Evolutionary conservation across 1,140 invertebrate genomes (phyloP).

Genomic region (Adoxophyes honmai): DNA sequence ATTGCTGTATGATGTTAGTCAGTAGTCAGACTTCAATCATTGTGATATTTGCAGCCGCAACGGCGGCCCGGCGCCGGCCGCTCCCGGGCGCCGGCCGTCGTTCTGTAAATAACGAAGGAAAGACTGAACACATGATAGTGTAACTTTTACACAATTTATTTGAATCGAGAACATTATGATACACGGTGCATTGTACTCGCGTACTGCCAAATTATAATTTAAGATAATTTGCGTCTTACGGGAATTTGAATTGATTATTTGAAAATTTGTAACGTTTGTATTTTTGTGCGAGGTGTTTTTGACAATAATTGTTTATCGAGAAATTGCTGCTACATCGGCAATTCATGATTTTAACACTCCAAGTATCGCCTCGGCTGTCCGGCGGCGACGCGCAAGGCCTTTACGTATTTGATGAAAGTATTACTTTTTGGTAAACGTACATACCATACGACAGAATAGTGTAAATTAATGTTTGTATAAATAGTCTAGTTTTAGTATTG

Average conservation of each 20-base stretch:
- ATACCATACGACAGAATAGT: constrained; percentile 27
- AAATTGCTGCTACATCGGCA: not conserved
- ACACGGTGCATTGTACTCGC: constrained; percentile 21
- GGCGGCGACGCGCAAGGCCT: not conserved
- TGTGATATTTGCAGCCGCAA: constrained; percentile 36
- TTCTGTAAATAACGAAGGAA: constrained; percentile 65
- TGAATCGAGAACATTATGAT: constrained; percentile 23
- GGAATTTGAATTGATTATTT: constrained; percentile 3
- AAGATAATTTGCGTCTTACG: constrained; percentile 8
- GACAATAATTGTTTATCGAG: constrained; percentile 41
- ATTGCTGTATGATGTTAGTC: constrained; percentile 29
- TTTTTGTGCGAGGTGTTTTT: constrained; percentile 19
- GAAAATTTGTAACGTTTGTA: constrained; percentile 2
- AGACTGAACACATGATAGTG: constrained; percentile 50
- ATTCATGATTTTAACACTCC: not conserved
- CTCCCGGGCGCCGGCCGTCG: constrained; percentile 26
- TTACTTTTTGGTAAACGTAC: constrained; percentile 35
- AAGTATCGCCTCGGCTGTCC: not conserved
- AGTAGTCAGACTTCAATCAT: constrained; percentile 31
- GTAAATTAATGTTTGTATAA: constrained; percentile 31
- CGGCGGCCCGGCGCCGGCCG: constrained; percentile 5
- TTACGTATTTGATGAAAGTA: constrained; percentile 51
- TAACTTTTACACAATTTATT: constrained; percentile 17
- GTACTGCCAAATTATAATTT: constrained; percentile 24
- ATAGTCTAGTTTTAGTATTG: constrained; percentile 22